Evolutionary conservation across 2,888 invertebrate genomes (phyloP).

Genomic region (Ceratothoa steindachneri): DNA sequence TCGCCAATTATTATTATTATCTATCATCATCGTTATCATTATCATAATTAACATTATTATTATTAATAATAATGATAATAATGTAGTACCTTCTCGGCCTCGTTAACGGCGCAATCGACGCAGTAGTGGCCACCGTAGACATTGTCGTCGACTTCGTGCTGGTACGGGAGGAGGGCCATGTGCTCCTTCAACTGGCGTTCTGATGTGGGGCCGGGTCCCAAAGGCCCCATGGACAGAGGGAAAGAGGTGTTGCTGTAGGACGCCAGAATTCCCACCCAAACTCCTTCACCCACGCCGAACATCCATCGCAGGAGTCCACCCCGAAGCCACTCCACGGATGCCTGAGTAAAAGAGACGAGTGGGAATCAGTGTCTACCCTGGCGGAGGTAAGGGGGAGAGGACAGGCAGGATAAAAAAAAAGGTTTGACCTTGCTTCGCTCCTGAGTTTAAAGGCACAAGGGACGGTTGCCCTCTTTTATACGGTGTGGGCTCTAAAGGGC

Average conservation of each 20-base stretch:
- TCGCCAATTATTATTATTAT: too few species aligned
- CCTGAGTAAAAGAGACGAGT: constrained; percentile 14
- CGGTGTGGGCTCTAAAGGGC: too few species aligned
- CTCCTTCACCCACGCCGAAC: constrained; percentile 33
- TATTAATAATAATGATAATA: too few species aligned
- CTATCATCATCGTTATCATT: too few species aligned
- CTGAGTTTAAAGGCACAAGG: too few species aligned
- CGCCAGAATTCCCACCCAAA: constrained; percentile 35
- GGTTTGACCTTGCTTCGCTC: too few species aligned
- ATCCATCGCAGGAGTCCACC: constrained; percentile 43
- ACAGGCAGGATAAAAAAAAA: not conserved
- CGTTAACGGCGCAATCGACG: constrained; percentile 31
- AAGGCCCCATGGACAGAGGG: constrained; percentile 38
- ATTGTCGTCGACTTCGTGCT: constrained; percentile 31
- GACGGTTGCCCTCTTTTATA: too few species aligned
- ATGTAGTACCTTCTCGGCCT: constrained; percentile 39
- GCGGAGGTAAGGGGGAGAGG: not conserved
- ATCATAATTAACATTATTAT: too few species aligned
- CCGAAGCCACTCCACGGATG: constrained; percentile 30
- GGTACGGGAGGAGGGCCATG: constrained; percentile 33
- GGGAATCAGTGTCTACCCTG: not conserved
- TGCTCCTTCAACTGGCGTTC: constrained; percentile 31
- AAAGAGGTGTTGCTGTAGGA: constrained; percentile 43
- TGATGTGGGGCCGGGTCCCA: constrained; percentile 36
- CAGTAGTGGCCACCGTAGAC: constrained; percentile 41